Evolutionary conservation across 1,140 invertebrate species (phyloP).

Genomic region (Drosophila jambulina): DNA sequence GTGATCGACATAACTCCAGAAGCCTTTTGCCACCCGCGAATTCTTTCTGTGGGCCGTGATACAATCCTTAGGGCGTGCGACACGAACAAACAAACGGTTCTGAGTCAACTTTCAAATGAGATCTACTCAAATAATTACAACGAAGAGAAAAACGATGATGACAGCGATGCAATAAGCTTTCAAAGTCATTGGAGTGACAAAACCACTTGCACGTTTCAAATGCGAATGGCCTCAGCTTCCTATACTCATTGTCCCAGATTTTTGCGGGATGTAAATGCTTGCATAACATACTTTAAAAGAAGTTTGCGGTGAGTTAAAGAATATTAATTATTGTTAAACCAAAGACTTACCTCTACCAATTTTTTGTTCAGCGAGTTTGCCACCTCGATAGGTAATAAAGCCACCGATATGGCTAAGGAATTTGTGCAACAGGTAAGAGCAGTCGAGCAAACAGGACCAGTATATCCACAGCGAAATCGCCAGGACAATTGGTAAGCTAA

Average conservation of each 20-base stretch:
- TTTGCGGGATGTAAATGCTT: constrained; percentile 93
- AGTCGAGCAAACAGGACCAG: constrained; percentile 44
- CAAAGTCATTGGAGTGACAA: constrained; percentile 86
- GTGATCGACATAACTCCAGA: constrained; percentile 95
- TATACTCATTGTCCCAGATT: constrained; percentile 96
- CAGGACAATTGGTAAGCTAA: constrained; percentile 49
- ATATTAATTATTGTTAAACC: too few species aligned
- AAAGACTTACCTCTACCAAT: not conserved
- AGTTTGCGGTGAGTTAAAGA: constrained; percentile 85
- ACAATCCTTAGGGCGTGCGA: constrained; percentile 85
- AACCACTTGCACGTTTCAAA: constrained; percentile 86
- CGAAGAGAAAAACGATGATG: constrained; percentile 53
- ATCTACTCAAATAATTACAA: constrained; percentile 85
- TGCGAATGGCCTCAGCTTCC: constrained; percentile 96
- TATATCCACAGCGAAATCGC: constrained; percentile 36
- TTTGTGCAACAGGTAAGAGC: constrained; percentile 90
- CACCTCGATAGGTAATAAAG: constrained; percentile 93
- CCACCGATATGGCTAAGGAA: constrained; percentile 96
- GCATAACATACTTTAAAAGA: constrained; percentile 90
- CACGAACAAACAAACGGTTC: constrained; percentile 53
- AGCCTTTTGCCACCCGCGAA: constrained; percentile 92
- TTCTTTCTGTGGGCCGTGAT: constrained; percentile 94
- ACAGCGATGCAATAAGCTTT: constrained; percentile 88
- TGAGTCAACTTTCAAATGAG: constrained; percentile 85
- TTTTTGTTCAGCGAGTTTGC: constrained; percentile 89